Evolutionary conservation across 2,113 vertebrate species (phyloP), one percentile per base, ranked within the genome.

Genomic region (Xenus cinereus): DNA sequence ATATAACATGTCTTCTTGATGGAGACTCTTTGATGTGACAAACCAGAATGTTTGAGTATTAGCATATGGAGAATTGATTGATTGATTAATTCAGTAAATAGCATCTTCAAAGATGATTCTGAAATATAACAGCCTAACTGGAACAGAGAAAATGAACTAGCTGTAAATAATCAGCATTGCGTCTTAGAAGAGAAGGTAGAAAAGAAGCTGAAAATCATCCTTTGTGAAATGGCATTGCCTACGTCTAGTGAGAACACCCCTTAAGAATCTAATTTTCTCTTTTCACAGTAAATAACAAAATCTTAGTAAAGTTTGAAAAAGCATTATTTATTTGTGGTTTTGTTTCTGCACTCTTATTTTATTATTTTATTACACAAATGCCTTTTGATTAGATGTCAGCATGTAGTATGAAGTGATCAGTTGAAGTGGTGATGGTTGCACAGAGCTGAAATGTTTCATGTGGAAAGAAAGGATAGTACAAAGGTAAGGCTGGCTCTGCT

Each of bases 31-130:
- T 97, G 94, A 97, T 97, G 93, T 96, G 91, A 95, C 94, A 98
- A 93, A 84, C 53, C n/a, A 84, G 66, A 84, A 94, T 96, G 60
- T 81, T 74, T 93, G 81, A 97, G n/a, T 69, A 91, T 97, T 97
- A 96, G 74, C 95, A 95, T 93, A 85, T 89, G 88, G 94, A 96
- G 74, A 84, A 95, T 71, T 96, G 96, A 97, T 95, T 96, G 95
- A 97, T 96, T 97, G 95, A 97, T 98, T 95, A 84, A 91, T 96
- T 96, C 72, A 87, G 85, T 96, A 97, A 97, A 84, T 93, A 75
- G 39, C 33, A 67, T 95, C 87, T 92, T 97, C 90, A 94, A 86
- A 97, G 93, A 87, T 91, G 33, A 41, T 92, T 96, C 80, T 75
- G 67, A 96, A 93, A 74, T 91, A 37, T 12, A 95, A 62, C 33